A percentile compares a stretch with the other conserved stretches of the same genome.
Evolutionary conservation across 2,888 invertebrate species (phyloP).

Genomic region (Plusia festucae): DNA sequence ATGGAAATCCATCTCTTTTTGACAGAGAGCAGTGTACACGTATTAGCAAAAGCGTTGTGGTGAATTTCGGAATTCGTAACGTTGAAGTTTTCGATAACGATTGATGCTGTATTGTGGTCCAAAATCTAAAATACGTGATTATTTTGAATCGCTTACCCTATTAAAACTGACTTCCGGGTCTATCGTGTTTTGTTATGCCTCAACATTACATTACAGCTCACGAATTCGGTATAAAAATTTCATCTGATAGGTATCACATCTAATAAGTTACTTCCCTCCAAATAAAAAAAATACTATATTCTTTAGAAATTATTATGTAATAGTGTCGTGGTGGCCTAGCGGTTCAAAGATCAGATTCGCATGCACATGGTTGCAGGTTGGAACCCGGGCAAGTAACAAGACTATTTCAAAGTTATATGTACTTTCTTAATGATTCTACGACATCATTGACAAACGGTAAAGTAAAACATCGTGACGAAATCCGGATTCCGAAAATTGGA

Average conservation of each 20-base stretch:
- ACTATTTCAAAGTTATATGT: no score
- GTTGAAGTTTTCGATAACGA: not conserved
- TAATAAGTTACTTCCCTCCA: not conserved
- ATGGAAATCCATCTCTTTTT: not conserved
- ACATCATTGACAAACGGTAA: no score
- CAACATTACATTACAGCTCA: not conserved
- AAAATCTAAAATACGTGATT: not conserved
- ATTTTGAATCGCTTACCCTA: not conserved
- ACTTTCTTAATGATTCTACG: no score
- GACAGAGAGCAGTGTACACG: not conserved
- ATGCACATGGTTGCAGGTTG: no score
- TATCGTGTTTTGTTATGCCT: not conserved
- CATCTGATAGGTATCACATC: not conserved
- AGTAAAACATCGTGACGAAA: no score
- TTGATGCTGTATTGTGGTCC: not conserved
- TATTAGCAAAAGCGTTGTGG: not conserved
- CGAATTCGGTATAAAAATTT: not conserved
- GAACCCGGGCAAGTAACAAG: no score
- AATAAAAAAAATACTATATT: no score
- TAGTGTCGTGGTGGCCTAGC: no score
- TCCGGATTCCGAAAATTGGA: no score
- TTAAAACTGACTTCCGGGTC: slow-evolving; percentile 1
- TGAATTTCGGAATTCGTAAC: not conserved
- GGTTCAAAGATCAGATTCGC: no score
- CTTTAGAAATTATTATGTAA: no score